Base-by-base conservation (phyloP, 2,888 invertebrate genomes). In the Pomacea canaliculata region DNA sequence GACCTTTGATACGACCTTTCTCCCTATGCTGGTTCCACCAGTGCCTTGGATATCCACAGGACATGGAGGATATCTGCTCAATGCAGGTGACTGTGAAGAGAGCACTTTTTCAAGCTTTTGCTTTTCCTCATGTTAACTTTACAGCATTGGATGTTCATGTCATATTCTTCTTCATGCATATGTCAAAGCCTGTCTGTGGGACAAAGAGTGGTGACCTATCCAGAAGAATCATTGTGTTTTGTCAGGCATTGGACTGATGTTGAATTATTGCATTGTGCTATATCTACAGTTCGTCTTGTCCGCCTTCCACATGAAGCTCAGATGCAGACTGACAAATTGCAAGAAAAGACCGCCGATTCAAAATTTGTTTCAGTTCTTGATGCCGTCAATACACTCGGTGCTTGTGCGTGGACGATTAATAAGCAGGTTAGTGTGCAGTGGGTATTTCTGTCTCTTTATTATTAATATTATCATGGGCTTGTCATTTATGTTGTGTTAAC, bases 401-500 rank as follows among this genome's bases (percentile, higher is more conserved):
- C 95, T 72, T 94, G 97, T 77, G 97, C 99, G 0, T 99, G 99
- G 99, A 93, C 92, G 84, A 94, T 99, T 70, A 99, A 99, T 90
- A 92, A 93, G 76, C 92, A 93, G 0, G 93, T 96, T 8, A 67
- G 78, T 70, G 7, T 69, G 37, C 37, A 37, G 37, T 37, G 37
- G 37, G 4, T 37, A 37, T 37, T 37, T 37, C 37, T 37, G 37
- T 37, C 37, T 37, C 5, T 37, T 37, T 37, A 37, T 37, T 37
- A 37, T 37, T 37, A 37, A 3, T 37, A 5, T 37, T 37, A 37
- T 37, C 23, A 23, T 23, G 23, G 23, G 23, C 23, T 23, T 23
- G 23, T 23, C 23, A 23, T 23, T 23, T 23, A 23, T 23, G 23
- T 23, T 23, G 23, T 23, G 23, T 23, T 23, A 23, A 23, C 23